phyloP scores from a whole-genome alignment of 2,797 vertebrate genomes.

The Furcifer pardalis region DNA sequence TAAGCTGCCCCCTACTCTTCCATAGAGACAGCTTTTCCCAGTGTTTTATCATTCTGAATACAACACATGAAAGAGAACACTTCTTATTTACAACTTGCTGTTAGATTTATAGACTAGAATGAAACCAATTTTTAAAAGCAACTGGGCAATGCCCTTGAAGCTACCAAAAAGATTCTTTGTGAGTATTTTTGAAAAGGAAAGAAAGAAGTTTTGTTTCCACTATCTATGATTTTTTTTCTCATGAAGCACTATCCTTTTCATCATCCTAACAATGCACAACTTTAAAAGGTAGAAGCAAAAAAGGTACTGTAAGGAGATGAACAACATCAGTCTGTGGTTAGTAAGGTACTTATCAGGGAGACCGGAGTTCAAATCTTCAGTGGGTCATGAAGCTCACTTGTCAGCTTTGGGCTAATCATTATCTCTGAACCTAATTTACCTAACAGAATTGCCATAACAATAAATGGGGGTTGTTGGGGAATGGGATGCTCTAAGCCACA shows the following conservation, averaged over 20 bases:
- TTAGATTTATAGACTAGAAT: background rate
- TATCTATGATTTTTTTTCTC: background rate
- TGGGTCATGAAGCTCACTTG: background rate
- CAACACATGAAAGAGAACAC: background rate
- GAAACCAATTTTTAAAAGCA: background rate
- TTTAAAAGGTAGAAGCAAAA: background rate
- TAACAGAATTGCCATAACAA: background rate
- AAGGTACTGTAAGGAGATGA: background rate
- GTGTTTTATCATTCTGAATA: background rate
- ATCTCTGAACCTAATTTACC: background rate
- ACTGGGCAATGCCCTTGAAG: background rate
- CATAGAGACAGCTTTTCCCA: background rate
- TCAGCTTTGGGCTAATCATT: background rate
- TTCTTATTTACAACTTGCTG: background rate
- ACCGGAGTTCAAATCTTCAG: background rate
- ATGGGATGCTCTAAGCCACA: background rate
- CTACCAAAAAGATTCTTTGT: background rate
- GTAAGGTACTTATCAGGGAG: too few species aligned
- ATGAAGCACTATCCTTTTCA: background rate
- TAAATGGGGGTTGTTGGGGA: background rate
- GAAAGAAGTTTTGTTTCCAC: background rate
- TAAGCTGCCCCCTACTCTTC: background rate
- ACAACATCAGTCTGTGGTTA: background rate
- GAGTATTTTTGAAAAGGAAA: background rate
- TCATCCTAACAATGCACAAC: background rate